Conservation (phyloP, 2,888 invertebrate species). For the Lobophora halterata region DNA sequence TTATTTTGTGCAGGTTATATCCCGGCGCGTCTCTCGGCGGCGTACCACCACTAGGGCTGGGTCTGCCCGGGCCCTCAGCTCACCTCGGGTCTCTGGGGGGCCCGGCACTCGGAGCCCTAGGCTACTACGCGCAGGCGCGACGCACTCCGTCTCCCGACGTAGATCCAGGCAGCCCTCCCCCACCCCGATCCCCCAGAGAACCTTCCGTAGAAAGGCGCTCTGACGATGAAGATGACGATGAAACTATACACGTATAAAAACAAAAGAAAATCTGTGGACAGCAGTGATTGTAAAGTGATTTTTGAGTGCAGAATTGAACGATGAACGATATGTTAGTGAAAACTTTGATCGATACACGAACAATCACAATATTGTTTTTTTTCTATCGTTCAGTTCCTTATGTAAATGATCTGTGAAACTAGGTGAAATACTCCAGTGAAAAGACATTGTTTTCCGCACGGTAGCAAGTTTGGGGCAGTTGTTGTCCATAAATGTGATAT, state of each 20-base stretch:
- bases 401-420: conserved; percentile 7
- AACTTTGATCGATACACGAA: background rate
- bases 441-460: conserved; percentile 20
- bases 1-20: conserved; percentile 70
- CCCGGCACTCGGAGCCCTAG: conserved; percentile 82
- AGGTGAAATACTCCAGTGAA: conserved; percentile 26
- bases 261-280: conserved; percentile 23
- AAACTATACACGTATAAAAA: conserved; percentile 82
- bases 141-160: conserved; percentile 77
- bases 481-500: conserved; percentile 73
- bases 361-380: background rate
- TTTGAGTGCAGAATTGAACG: conserved; percentile 1
- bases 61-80: conserved; percentile 85
- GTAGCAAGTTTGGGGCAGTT: conserved; percentile 43
- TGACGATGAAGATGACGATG: conserved; percentile 82
- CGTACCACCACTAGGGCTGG: conserved; percentile 79
- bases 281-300: conserved; percentile 2
- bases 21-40: conserved; percentile 81
- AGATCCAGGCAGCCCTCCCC: conserved; percentile 82
- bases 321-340: conserved; percentile 8
- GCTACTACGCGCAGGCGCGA: conserved; percentile 74
- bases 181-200: conserved; percentile 66
- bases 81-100: conserved; percentile 84
- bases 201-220: conserved; percentile 65
- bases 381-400: conserved; percentile 3